These are phyloP conservation scores for Enteromius anoplus DNA, from an alignment of 2,797 vertebrate genomes.

Conservation along the genomic window DNA sequence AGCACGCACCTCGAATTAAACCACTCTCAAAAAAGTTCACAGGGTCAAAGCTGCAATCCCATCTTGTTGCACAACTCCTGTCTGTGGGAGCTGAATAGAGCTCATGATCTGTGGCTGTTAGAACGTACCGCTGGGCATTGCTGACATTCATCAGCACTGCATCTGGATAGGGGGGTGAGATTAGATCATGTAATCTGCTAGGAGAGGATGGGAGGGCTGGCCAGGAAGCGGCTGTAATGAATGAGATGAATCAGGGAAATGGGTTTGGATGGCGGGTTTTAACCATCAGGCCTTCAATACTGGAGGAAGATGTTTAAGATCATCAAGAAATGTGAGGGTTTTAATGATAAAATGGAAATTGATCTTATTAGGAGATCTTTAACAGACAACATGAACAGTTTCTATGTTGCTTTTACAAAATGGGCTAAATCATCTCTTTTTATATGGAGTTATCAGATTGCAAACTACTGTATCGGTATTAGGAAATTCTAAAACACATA, in stretches of 20 bases:
- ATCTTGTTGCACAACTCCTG: constrained; percentile 63
- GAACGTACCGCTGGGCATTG: constrained; percentile 65
- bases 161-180: constrained; percentile 72
- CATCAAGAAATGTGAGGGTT: constrained; percentile 14
- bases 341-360: constrained; percentile 34
- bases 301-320: constrained; percentile 40
- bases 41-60: constrained; percentile 67
- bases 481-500: constrained; percentile 43
- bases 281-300: constrained; percentile 40
- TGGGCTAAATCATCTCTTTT: not conserved
- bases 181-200: constrained; percentile 71
- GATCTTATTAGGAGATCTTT: not conserved
- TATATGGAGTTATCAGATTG: not conserved
- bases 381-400: constrained; percentile 11
- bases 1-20: constrained; percentile 57
- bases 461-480: not conserved
- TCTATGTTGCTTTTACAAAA: not conserved
- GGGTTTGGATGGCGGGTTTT: constrained; percentile 57
- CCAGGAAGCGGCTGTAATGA: constrained; percentile 59
- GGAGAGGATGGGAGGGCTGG: constrained; percentile 45
- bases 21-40: constrained; percentile 62
- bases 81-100: constrained; percentile 62
- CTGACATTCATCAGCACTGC: constrained; percentile 71
- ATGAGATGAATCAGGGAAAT: constrained; percentile 70
- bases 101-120: constrained; percentile 59